A percentile compares a stretch with the other conserved stretches of the same genome.
These are phyloP conservation scores for Lasioglossum malachurum DNA, from an alignment of 2,888 invertebrate species.

Conservation along the genomic window DNA sequence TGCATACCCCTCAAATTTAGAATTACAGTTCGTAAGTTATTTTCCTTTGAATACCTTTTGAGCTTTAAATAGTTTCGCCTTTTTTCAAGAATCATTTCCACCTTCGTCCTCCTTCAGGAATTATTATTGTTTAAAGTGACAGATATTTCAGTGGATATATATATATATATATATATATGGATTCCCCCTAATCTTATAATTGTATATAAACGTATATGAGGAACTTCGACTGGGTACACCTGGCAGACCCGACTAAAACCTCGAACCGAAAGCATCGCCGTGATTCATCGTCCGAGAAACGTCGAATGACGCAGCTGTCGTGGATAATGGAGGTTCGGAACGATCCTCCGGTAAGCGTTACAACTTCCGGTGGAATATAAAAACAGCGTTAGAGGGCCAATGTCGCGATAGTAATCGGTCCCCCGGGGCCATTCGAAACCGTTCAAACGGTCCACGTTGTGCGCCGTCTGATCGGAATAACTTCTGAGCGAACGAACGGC, in stretches of 20 bases:
- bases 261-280: not conserved
- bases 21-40: too few species aligned
- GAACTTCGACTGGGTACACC: not conserved
- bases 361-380: not conserved
- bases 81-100: too few species aligned
- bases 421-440: constrained; percentile 4
- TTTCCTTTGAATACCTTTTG: too few species aligned
- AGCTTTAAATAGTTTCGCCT: too few species aligned
- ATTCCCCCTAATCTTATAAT: not conserved
- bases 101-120: too few species aligned
- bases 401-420: not conserved
- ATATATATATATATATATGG: too few species aligned
- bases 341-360: not conserved
- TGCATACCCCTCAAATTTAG: too few species aligned
- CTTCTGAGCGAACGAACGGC: too few species aligned
- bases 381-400: constrained; percentile 11
- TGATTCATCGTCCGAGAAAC: not conserved
- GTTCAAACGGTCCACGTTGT: not conserved
- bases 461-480: not conserved
- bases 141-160: too few species aligned
- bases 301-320: not conserved
- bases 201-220: too few species aligned
- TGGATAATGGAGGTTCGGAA: not conserved
- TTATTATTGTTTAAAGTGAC: too few species aligned
- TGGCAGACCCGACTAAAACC: not conserved